Percentiles rank a stretch among this genome's conserved stretches.
Conservation (phyloP, 1,140 invertebrate species). For the Ephestia elutella region DNA sequence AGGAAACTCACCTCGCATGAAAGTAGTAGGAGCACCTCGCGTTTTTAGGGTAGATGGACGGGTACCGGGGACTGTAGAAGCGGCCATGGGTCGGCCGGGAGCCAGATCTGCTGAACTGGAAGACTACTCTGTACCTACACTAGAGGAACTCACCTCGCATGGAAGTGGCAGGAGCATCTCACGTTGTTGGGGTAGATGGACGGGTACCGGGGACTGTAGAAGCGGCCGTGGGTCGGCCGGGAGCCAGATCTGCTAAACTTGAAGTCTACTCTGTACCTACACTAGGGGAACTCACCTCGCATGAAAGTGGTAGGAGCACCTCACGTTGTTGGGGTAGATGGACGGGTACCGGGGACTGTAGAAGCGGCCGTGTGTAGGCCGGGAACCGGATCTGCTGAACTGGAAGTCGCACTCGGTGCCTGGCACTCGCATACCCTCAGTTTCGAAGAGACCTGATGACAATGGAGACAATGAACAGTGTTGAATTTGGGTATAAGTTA, state of each 20-base stretch:
- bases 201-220: no score
- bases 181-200: slow-evolving; percentile 88
- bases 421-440: slow-evolving; percentile 80
- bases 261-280: slow-evolving; percentile 85
- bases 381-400: slow-evolving; percentile 80
- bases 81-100: slow-evolving; percentile 79
- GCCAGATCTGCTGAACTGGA: no score
- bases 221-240: slow-evolving; percentile 79
- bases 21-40: slow-evolving; percentile 87
- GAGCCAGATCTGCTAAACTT: slow-evolving; percentile 83
- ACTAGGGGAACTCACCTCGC: slow-evolving; percentile 80
- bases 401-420: slow-evolving; percentile 86
- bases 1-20: slow-evolving; percentile 68
- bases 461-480: slow-evolving; percentile 5
- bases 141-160: slow-evolving; percentile 59
- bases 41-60: slow-evolving; percentile 87
- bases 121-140: no score
- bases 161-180: slow-evolving; percentile 86
- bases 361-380: slow-evolving; percentile 81
- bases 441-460: slow-evolving; percentile 80
- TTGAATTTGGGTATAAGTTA: no score
- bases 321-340: slow-evolving; percentile 85
- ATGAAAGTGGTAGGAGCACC: slow-evolving; percentile 86
- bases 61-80: no score
- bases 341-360: slow-evolving; percentile 90